phyloP scores from a whole-genome alignment of 2,113 vertebrate species.

The Dicrurus megarhynchus region DNA sequence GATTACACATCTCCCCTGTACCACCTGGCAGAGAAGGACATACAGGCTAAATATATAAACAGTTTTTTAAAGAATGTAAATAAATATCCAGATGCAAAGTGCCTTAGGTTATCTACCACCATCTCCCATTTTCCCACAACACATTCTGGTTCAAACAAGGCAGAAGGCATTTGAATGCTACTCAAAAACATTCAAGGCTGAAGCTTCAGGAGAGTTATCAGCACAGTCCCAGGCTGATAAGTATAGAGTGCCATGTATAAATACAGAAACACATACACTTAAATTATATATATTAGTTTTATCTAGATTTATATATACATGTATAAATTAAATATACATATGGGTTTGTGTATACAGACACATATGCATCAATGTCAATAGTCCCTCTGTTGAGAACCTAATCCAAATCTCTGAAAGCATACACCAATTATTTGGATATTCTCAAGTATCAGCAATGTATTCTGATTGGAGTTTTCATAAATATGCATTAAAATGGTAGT shows the following conservation, averaged over 20 bases:
- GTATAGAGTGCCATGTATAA: background rate
- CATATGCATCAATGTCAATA: background rate
- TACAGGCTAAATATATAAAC: background rate
- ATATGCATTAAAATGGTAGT: background rate
- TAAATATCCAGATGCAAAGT: background rate
- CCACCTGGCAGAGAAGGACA: background rate
- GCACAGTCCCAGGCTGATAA: background rate
- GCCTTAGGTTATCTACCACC: background rate
- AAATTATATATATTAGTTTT: background rate
- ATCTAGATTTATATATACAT: background rate
- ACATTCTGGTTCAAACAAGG: background rate
- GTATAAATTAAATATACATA: background rate
- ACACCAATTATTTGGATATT: background rate
- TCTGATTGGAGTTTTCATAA: background rate
- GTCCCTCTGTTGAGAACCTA: background rate
- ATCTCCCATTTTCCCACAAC: background rate
- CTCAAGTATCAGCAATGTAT: background rate
- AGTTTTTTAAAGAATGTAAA: background rate
- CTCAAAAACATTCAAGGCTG: background rate
- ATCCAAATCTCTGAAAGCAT: background rate
- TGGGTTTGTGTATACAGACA: background rate
- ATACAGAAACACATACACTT: background rate
- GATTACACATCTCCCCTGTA: background rate
- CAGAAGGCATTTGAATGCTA: background rate
- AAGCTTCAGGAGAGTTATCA: background rate